Conservation (phyloP, 2,797 vertebrate genomes). For the Cephalopachus bancanus region DNA sequence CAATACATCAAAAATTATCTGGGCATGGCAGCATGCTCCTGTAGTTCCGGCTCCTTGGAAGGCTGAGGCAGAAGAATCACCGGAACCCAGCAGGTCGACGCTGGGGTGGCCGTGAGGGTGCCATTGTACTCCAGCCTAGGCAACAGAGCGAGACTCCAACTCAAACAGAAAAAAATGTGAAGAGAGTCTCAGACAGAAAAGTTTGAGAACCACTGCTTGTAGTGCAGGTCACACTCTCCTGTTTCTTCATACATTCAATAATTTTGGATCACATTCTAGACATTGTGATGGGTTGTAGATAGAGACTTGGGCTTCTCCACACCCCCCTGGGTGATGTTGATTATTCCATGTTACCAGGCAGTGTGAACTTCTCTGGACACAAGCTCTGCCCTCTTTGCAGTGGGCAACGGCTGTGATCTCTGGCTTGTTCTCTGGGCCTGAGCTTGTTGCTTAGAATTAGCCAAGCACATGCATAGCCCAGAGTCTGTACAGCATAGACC, state of each 20-base stretch:
- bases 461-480: fast-evolving
- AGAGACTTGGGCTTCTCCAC: neutral
- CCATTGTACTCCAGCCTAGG: no score
- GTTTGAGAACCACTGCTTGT: neutral
- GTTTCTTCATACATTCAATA: no score
- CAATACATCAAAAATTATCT: no score
- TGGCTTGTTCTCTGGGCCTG: neutral
- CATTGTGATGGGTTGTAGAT: neutral
- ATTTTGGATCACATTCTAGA: neutral
- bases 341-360: neutral
- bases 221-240: neutral
- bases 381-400: neutral
- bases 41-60: no score
- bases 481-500: neutral
- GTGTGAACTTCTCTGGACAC: neutral
- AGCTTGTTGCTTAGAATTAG: neutral
- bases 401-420: neutral
- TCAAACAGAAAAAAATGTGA: neutral
- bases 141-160: no score
- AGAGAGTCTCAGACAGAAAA: neutral
- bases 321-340: neutral
- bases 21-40: no score
- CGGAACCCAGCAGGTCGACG: no score
- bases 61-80: no score
- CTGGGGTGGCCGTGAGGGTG: no score